Base-by-base conservation (phyloP, 2,888 invertebrate genomes). In the Ophioninae sp. region DNA sequence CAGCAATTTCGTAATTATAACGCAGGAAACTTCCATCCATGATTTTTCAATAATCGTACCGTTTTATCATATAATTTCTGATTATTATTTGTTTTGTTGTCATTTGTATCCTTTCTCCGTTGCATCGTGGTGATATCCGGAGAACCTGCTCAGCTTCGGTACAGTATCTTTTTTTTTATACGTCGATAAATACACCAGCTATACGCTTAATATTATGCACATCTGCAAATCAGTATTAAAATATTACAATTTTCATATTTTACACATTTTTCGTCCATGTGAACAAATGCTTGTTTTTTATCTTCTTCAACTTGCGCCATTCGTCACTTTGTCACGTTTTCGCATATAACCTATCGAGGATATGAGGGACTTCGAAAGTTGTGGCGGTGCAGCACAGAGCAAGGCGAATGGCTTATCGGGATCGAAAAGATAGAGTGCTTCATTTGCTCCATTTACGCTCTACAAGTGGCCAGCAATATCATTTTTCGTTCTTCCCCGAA, bases 1-100 rank as follows among this genome's bases (percentile, higher is more conserved):
- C 91, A 90, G 91, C 90, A 90, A 92, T 93, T 93, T 92, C 87
- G 93, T 94, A 93, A 93, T 93, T 51, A 93, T 94, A 94, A 94
- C 93, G 94, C 94, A 94, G 94, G 94, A 94, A 94, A 93, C 90
- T 86, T 92, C 90, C 92, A 91, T 23, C 91, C 91, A 92, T 93
- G 92, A 93, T 89, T 92, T 90, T 89, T 84, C 72, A 71, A 83
- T 81, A 80, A 79, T 85, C 64, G 22, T 69, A 81, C 61, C 73
- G 69, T 68, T 71, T 78, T 61, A 78, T 84, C 72, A 67, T 84
- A 82, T 83, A 84, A 79, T 73, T 84, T 75, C 61, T 79, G 67
- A 78, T 84, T 81, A 75, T 81, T 81, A 74, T 80, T 69, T 73
- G 58, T 74, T 74, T 78, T 39, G n/a, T 73, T 82, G 41, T 74